phyloP scores from a whole-genome alignment of 2,888 invertebrate genomes.

The Acanthopleura granulata region DNA sequence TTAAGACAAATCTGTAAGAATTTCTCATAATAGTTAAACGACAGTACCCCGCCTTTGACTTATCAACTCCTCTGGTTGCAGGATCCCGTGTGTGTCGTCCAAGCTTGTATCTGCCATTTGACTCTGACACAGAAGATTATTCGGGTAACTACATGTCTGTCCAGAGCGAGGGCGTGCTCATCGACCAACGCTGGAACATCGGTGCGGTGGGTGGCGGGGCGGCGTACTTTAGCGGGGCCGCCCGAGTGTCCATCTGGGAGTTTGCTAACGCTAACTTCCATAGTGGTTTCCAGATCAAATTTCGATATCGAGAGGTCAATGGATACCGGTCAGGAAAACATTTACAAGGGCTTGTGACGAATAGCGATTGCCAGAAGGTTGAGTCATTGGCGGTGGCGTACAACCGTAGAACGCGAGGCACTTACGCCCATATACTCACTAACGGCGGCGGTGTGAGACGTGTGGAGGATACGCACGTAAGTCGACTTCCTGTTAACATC shows the following conservation, averaged over 20 bases:
- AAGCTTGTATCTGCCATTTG: constrained; percentile 13
- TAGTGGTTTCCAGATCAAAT: background rate
- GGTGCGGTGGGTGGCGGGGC: constrained; percentile 13
- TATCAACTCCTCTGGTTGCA: too few relatives aligned
- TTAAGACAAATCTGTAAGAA: too few relatives aligned
- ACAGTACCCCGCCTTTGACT: too few relatives aligned
- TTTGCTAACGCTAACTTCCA: constrained; percentile 3
- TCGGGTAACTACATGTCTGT: background rate
- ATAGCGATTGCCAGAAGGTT: background rate
- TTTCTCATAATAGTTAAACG: too few relatives aligned
- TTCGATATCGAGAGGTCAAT: background rate
- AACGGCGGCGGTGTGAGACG: background rate
- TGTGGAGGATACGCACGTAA: background rate
- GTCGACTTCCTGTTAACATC: background rate
- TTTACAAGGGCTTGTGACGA: constrained; percentile 16
- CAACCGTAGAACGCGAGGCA: background rate
- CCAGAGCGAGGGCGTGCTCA: background rate
- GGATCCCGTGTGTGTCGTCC: background rate
- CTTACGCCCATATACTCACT: background rate
- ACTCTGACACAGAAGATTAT: background rate
- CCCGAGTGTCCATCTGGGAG: background rate
- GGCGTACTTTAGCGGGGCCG: background rate
- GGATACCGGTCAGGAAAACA: background rate
- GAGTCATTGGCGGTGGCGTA: constrained; percentile 1
- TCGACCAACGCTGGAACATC: background rate